Evolutionary conservation across 23 tunicate genomes (phyloP), one percentile per base, ranked within the genome.

Genomic region (Aplidium turbinatum): DNA sequence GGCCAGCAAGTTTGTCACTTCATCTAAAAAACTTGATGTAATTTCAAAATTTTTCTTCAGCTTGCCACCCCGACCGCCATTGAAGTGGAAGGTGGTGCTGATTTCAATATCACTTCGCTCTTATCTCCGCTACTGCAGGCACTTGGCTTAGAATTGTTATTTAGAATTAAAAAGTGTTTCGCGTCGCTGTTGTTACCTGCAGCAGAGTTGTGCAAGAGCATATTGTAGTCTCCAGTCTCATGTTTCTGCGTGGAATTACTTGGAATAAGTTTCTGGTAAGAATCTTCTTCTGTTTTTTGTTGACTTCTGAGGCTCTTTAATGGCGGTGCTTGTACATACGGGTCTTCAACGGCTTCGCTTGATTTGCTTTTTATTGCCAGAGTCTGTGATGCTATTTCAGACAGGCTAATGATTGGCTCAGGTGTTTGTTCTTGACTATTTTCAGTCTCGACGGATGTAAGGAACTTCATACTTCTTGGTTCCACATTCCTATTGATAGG

Each of bases 241-340:
- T 24, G 25, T 4, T 31, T 13, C 1, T 75, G 53, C 29, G 25
- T 47, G 31, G 36, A 13, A 38, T 38, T 75, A 18, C 35, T 34
- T 18, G 72, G 58, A 29, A 62, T 28, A 28, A 77, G 20, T 23
- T 47, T 77, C 46, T 77, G 63, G 72, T 77, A 77, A n/a, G 58
- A 42, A 24, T 46, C 48, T 35, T 50, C 50, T 47, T 34, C 48
- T 9, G 63, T 45, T 35, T 63, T 24, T 31, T 47, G 29, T 20
- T 31, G 58, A 26, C 45, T 47, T 46, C 72, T 39, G 27, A n/a
- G 71, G 34, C 82, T 77, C 47, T 77, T 77, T 3, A 77, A 20
- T 1, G 82, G 82, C 42, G 78, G 78, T 5, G 82, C 82, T 34
- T 77, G 46, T 4, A 77, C 82, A 30, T 77, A 77, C 11, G 63